These are phyloP conservation scores for Dicyrtomina minuta DNA, from an alignment of 2,888 invertebrate species.

Conservation along the genomic window DNA sequence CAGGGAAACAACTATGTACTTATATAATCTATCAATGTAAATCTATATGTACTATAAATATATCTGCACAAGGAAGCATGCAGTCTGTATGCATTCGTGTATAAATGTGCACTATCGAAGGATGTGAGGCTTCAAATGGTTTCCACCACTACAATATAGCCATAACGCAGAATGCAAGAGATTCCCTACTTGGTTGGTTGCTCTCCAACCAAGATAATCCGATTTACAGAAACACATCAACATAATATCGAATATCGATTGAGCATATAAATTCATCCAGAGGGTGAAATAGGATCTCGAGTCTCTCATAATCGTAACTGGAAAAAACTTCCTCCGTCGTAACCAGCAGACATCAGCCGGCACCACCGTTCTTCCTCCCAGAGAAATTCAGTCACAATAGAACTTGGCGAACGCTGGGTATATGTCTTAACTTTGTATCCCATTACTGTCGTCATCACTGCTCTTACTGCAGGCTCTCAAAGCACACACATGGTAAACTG, in stretches of 20 bases:
- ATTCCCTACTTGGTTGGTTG: slow-evolving; percentile 25
- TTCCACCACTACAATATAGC: slow-evolving; percentile 3
- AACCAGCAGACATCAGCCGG: neutral
- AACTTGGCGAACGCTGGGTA: too few relatives aligned
- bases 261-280: slow-evolving; percentile 19
- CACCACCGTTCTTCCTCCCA: slow-evolving; percentile 6
- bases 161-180: slow-evolving; percentile 4
- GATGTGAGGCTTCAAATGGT: neutral
- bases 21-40: too few relatives aligned
- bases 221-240: slow-evolving; percentile 39
- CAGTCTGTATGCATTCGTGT: too few relatives aligned
- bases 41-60: too few relatives aligned
- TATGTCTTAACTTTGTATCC: too few relatives aligned
- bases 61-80: too few relatives aligned
- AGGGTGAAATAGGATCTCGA: slow-evolving; percentile 29
- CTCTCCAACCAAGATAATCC: slow-evolving; percentile 34
- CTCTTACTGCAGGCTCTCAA: too few relatives aligned
- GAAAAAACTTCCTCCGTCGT: neutral
- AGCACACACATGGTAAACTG: too few relatives aligned
- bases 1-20: too few relatives aligned
- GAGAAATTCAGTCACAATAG: slow-evolving; percentile 3
- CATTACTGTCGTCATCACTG: slow-evolving; percentile 5
- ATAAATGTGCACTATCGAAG: too few relatives aligned
- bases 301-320: slow-evolving; percentile 13
- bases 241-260: slow-evolving; percentile 40